Evolutionary conservation across 2,888 invertebrate genomes (phyloP), one percentile per base, ranked within the genome.

Genomic region (Nemotelus nigrinus): DNA sequence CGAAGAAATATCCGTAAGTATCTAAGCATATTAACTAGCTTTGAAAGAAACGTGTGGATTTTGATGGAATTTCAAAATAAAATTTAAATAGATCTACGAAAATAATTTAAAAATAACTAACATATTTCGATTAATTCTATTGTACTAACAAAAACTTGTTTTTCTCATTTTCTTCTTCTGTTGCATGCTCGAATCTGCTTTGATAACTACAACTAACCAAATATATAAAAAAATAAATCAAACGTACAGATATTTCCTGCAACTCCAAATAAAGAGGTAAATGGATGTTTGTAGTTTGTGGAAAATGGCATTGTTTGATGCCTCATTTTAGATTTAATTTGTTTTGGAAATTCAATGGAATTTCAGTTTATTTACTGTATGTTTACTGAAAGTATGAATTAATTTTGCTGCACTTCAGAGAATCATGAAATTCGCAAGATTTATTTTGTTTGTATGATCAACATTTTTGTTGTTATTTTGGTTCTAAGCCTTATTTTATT

Each of bases 1-100:
- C 83, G 93, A 93, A 86, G 92, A 93, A 86, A 91, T 93, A 88
- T 91, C 91, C 86, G 92, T 92, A 84, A 91, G 91, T 89, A 55
- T 8, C n/a, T 63, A 0, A 79, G 2, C 45, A 55, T 41, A 25
- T 58, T 2, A 58, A 25, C 25, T 25, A 25, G 25, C 25, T 25
- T 25, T 25, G 0, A 25, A 25, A 25, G 25, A 25, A 25, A 25
- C 25, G 65, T 47, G 44, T n/a, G n/a, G 5, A 58, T 58, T n/a
- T 50, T 7, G 25, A 43, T 41, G 4, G 3, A 65, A 25, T n/a
- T 44, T 41, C 39, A n/a, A 25, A 43, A n/a, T 39, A 44, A 39
- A 68, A 48, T n/a, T 65, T 45, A 47, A 41, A 25, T 25, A 25
- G n/a, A 65, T 45, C 2, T 64, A 68, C 5, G n/a, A 68, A 58